Percentiles rank a stretch among this genome's conserved stretches.
Conservation (phyloP, 2,113 vertebrate species). For the Apistogramma diplotaenia region DNA sequence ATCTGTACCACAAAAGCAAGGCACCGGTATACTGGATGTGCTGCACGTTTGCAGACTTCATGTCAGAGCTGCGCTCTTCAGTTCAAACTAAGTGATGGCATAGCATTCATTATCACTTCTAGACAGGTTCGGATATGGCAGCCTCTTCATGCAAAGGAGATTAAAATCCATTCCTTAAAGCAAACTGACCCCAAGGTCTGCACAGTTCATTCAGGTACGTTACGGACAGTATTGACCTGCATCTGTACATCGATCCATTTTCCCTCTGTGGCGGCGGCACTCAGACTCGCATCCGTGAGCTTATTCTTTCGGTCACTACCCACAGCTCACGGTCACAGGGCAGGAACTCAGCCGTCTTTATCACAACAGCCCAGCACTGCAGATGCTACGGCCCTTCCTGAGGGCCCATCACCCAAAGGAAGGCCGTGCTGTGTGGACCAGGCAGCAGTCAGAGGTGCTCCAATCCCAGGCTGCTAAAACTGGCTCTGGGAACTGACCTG, state of each 20-base stretch:
- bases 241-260: not conserved
- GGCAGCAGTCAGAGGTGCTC: no score
- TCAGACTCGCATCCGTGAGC: not conserved
- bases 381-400: no score
- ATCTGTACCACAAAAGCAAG: constrained; percentile 78
- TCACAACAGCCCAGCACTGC: no score
- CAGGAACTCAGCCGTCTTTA: not conserved
- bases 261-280: not conserved
- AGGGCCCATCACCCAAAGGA: no score
- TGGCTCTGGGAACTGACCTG: no score
- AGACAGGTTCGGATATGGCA: constrained; percentile 25
- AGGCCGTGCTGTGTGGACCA: no score
- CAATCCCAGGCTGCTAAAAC: no score
- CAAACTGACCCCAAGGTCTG: constrained; percentile 32
- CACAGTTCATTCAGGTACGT: constrained; percentile 24
- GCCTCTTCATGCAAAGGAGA: constrained; percentile 49
- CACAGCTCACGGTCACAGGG: not conserved
- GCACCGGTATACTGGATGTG: constrained; percentile 75
- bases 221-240: not conserved
- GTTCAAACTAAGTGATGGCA: not conserved
- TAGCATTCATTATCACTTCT: constrained; percentile 25
- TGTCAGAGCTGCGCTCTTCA: not conserved
- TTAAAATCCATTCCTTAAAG: constrained; percentile 10
- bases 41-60: constrained; percentile 29
- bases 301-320: no score